These are phyloP conservation scores for Ibidorhyncha struthersii DNA, from an alignment of 2,113 vertebrate species.

Conservation along the genomic window DNA sequence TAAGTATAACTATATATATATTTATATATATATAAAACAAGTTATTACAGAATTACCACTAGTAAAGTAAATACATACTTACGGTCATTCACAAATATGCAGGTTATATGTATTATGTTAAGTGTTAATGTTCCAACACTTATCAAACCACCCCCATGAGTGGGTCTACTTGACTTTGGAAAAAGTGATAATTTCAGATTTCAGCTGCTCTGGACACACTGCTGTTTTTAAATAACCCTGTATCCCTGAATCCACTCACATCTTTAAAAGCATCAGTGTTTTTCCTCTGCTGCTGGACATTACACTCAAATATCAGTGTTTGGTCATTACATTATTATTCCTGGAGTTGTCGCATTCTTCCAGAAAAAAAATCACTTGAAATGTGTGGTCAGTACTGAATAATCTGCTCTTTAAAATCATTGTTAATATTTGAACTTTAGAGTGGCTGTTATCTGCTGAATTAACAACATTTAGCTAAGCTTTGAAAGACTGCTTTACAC, in stretches of 20 bases:
- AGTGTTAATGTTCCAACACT: not conserved
- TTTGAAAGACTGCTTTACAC: not conserved
- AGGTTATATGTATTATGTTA: not conserved
- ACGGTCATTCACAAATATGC: not conserved
- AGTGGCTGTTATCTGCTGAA: not conserved
- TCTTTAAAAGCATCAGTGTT: not conserved
- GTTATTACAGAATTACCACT: not conserved
- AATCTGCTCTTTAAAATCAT: not conserved
- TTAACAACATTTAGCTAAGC: not conserved
- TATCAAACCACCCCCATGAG: not conserved
- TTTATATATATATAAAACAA: not conserved
- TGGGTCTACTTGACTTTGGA: accelerated
- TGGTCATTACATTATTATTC: not conserved
- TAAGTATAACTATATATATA: not conserved
- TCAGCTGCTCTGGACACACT: not conserved
- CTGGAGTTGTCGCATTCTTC: not conserved
- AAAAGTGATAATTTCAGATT: not conserved
- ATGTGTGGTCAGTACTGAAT: not conserved
- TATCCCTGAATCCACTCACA: not conserved
- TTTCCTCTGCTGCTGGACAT: not conserved
- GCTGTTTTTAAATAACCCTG: not conserved
- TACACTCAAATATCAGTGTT: not conserved
- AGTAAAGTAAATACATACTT: not conserved
- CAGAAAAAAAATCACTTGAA: not conserved
- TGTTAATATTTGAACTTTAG: not conserved